A percentile compares a stretch with the other conserved stretches of the same genome.
Evolutionary conservation across 2,888 invertebrate species (phyloP).

Genomic region (Homarus gammarus): DNA sequence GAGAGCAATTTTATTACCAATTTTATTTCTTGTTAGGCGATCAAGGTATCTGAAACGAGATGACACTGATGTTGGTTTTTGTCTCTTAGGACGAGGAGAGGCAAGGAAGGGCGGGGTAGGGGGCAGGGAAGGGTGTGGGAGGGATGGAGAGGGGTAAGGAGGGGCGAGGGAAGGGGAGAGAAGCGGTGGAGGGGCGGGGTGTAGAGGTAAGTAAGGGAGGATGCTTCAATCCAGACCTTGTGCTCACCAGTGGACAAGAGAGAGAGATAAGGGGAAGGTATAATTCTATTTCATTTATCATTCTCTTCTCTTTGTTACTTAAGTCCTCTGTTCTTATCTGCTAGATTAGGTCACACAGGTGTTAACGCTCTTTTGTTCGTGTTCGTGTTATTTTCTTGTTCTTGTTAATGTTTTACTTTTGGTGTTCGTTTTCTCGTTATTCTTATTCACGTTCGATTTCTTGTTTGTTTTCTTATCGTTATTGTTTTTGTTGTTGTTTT

Average conservation of each 20-base stretch:
- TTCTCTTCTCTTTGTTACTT: no score
- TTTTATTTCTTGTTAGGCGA: slow-evolving; percentile 54
- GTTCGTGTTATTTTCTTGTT: no score
- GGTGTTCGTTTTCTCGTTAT: no score
- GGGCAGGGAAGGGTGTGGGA: neutral
- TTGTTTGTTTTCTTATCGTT: no score
- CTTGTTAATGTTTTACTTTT: no score
- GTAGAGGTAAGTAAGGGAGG: neutral
- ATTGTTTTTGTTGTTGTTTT: no score
- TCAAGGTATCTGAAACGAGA: slow-evolving; percentile 11
- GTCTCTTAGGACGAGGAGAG: neutral
- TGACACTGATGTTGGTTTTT: slow-evolving; percentile 18
- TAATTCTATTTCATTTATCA: no score
- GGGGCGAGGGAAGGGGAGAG: neutral
- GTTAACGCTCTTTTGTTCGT: no score
- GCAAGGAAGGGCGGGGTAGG: neutral
- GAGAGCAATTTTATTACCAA: slow-evolving; percentile 61
- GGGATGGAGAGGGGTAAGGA: neutral
- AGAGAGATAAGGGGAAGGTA: neutral
- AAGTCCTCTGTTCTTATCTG: no score
- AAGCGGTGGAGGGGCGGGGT: neutral
- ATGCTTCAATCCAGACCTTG: no score
- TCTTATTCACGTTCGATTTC: no score
- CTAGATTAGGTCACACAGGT: no score
- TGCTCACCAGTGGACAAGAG: neutral